These are phyloP conservation scores for Phoenicopterus ruber DNA, from an alignment of 2,113 vertebrate genomes.

Conservation along the genomic window DNA sequence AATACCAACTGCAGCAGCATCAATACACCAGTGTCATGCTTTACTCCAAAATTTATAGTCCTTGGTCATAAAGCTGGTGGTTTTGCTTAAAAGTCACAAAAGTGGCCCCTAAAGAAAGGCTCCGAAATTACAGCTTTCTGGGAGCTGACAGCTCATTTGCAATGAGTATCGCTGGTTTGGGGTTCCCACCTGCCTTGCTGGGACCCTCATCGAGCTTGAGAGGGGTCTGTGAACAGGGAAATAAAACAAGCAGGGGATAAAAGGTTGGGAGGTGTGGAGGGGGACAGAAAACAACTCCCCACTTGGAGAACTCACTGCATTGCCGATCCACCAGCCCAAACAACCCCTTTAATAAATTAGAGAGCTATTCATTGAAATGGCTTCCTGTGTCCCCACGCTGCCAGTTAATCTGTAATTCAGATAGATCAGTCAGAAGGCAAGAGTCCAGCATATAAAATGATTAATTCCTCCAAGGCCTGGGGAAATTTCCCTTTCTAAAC, in stretches of 20 bases:
- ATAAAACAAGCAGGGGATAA: neutral
- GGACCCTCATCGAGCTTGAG: neutral
- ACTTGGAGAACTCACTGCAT: neutral
- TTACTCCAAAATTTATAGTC: neutral
- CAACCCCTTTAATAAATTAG: conserved; percentile 65
- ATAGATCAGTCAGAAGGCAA: conserved; percentile 62
- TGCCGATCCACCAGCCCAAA: conserved; percentile 13
- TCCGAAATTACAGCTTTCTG: neutral
- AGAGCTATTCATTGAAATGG: conserved; percentile 65
- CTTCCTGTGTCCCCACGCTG: conserved; percentile 47
- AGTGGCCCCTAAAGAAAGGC: neutral
- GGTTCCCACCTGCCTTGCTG: neutral
- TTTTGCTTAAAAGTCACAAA: neutral
- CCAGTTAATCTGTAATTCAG: conserved; percentile 75
- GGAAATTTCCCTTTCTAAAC: conserved; percentile 52
- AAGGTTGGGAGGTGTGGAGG: neutral
- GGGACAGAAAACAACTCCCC: neutral
- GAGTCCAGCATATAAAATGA: conserved; percentile 62
- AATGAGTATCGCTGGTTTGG: neutral
- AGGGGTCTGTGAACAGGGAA: neutral
- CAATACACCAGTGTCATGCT: neutral
- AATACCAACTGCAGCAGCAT: neutral
- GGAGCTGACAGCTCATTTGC: neutral
- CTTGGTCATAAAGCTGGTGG: neutral
- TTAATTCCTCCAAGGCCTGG: conserved; percentile 39